Conservation (phyloP, 2,888 invertebrate species). For the Tipula helvola region DNA sequence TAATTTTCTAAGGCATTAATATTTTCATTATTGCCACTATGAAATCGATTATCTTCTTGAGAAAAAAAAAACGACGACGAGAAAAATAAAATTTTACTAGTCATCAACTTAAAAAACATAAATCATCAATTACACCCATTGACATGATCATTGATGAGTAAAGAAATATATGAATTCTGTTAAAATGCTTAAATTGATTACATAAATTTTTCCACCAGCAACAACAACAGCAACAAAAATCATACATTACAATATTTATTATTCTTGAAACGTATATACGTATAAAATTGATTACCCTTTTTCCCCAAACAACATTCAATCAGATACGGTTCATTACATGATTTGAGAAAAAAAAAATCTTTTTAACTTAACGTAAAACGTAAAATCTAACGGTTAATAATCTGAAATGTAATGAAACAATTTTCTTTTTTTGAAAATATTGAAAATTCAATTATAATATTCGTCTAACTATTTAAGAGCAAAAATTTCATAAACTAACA, state of each 20-base stretch:
- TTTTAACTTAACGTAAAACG: background rate
- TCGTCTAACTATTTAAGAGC: background rate
- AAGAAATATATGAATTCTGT: slow-evolving; percentile 4
- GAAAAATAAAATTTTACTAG: background rate
- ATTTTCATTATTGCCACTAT: background rate
- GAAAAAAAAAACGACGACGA: background rate
- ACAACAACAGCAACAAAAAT: background rate
- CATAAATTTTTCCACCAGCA: background rate
- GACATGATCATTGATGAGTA: background rate
- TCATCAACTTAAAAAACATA: slow-evolving; percentile 4
- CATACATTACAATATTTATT: background rate
- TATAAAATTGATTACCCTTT: background rate
- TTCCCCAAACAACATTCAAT: background rate
- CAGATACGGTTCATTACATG: background rate
- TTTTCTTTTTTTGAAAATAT: background rate
- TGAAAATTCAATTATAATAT: background rate
- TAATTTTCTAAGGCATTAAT: background rate
- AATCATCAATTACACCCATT: background rate
- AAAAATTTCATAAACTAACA: too few species aligned
- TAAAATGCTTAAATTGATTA: slow-evolving; percentile 4
- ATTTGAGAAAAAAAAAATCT: background rate
- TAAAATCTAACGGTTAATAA: background rate
- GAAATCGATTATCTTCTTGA: slow-evolving; percentile 4
- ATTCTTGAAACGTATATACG: background rate
- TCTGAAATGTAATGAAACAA: background rate